A percentile compares a stretch with the other conserved stretches of the same genome.
Evolutionary conservation across 2,888 invertebrate species (phyloP).

Genomic region (Pseudanteris insignis): DNA sequence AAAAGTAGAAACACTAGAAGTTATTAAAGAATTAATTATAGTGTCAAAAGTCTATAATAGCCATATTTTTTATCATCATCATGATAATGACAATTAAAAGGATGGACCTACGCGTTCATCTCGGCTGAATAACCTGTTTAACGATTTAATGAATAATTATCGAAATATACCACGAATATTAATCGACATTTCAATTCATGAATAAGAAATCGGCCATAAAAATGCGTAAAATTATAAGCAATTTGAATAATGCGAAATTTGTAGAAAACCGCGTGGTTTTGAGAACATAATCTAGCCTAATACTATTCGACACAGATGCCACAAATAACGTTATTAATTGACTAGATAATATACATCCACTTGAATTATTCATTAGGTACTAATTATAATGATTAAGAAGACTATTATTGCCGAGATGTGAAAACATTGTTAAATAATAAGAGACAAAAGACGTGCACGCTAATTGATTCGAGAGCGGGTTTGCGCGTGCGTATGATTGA

Average conservation of each 20-base stretch:
- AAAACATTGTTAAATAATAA: too few relatives aligned
- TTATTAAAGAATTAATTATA: constrained; percentile 21
- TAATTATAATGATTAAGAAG: too few relatives aligned
- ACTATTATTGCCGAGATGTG: too few relatives aligned
- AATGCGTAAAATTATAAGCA: constrained; percentile 11
- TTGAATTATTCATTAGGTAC: constrained; percentile 16
- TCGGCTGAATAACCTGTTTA: constrained; percentile 19
- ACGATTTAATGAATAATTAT: constrained; percentile 37
- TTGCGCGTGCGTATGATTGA: too few relatives aligned
- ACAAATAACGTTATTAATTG: constrained; percentile 15
- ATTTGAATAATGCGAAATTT: constrained; percentile 16
- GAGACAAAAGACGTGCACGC: too few relatives aligned
- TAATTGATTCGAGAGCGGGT: too few relatives aligned
- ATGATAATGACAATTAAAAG: constrained; percentile 35
- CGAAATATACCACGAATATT: constrained; percentile 31
- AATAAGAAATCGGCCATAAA: constrained; percentile 25
- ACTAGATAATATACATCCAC: constrained; percentile 9
- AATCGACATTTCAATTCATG: constrained; percentile 23
- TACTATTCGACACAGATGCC: constrained; percentile 7
- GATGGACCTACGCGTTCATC: constrained; percentile 23
- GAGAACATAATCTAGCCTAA: neutral
- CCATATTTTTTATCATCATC: constrained; percentile 30
- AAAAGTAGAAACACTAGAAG: too few relatives aligned
- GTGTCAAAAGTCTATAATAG: constrained; percentile 25
- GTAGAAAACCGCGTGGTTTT: neutral